Evolutionary conservation across 2,113 vertebrate species (phyloP).

Genomic region (Podocnemis expansa): DNA sequence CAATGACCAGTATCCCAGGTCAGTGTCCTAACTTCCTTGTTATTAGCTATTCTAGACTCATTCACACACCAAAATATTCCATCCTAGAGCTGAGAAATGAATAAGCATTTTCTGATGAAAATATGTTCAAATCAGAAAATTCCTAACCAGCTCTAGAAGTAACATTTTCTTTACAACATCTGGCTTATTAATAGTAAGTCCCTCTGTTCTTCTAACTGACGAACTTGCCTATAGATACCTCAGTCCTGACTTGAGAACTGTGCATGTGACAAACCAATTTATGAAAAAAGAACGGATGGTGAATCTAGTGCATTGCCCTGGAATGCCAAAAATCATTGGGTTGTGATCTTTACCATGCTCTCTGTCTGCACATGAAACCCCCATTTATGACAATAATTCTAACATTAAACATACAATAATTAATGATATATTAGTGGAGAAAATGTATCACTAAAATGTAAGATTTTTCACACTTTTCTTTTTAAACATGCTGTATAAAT

Average conservation of each 20-base stretch:
- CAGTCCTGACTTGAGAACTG: background rate
- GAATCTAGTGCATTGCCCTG: background rate
- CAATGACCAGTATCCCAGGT: background rate
- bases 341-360: background rate
- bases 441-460: background rate
- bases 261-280: background rate
- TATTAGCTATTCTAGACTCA: background rate
- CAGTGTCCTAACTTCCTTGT: background rate
- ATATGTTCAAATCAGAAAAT: background rate
- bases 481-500: background rate
- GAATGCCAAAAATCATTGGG: background rate
- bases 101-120: background rate
- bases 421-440: too few relatives aligned
- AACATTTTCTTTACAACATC: background rate
- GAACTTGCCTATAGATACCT: background rate
- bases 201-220: background rate
- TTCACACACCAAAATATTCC: background rate
- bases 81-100: background rate
- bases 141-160: background rate
- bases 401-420: background rate
- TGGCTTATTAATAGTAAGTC: background rate
- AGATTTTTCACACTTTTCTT: background rate
- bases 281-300: background rate
- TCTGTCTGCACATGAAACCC: background rate
- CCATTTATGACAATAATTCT: background rate